phyloP scores from a whole-genome alignment of 1,140 invertebrate genomes.

The Nasonia longicornis region DNA sequence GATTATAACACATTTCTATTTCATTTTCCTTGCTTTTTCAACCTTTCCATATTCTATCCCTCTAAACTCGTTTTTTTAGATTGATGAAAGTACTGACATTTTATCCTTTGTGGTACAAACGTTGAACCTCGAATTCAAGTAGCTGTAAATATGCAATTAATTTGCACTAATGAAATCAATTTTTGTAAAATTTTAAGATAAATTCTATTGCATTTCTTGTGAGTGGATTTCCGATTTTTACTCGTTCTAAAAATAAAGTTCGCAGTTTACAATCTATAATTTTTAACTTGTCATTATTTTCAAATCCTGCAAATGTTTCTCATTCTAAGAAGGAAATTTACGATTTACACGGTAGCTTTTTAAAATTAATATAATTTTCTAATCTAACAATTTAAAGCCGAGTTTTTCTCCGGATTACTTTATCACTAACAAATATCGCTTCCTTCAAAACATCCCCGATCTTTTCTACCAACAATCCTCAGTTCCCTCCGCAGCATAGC shows the following conservation, averaged over 20 bases:
- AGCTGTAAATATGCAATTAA: conserved; percentile 22
- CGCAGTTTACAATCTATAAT: neutral
- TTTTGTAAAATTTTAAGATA: conserved; percentile 34
- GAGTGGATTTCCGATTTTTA: conserved; percentile 23
- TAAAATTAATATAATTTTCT: too few species aligned
- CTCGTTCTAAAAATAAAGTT: conserved; percentile 27
- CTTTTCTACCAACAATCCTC: neutral
- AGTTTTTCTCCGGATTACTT: too few species aligned
- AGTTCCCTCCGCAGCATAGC: neutral
- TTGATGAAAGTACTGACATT: conserved; percentile 90
- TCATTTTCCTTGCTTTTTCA: conserved; percentile 15
- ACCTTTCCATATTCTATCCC: neutral
- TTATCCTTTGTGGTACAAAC: conserved; percentile 87
- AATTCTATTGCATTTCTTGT: conserved; percentile 27
- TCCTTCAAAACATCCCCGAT: neutral
- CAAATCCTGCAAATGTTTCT: neutral
- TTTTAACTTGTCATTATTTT: neutral
- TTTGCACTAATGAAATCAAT: conserved; percentile 11
- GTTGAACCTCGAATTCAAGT: conserved; percentile 77
- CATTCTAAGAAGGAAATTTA: too few species aligned
- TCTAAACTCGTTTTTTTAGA: conserved; percentile 72
- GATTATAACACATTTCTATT: neutral
- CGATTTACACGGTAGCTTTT: too few species aligned
- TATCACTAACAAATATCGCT: neutral
- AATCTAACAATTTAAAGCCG: too few species aligned